These are phyloP conservation scores for Lanius ludovicianus DNA, from an alignment of 2,113 vertebrate species.

Conservation along the genomic window DNA sequence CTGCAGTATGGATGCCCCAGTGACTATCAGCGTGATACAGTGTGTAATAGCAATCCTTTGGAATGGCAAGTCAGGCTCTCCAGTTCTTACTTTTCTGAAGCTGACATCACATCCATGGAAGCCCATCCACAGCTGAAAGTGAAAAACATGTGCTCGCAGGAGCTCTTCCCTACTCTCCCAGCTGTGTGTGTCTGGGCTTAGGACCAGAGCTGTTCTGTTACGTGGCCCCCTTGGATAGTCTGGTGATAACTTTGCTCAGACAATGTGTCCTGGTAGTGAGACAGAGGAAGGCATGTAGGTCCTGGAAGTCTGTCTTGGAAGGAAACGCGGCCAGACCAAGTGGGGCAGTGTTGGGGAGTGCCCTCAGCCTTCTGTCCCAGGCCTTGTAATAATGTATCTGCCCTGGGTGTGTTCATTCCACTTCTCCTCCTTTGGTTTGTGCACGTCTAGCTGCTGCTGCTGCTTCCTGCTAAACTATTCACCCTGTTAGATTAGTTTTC, in stretches of 20 bases:
- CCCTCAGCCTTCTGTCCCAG: neutral
- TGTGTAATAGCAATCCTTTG: neutral
- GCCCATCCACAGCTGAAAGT: neutral
- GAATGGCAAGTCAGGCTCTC: rapidly evolving
- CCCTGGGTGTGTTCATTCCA: neutral
- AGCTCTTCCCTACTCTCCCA: neutral
- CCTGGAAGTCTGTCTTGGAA: neutral
- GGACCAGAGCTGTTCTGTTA: neutral
- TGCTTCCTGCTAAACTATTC: neutral
- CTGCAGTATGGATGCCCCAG: neutral
- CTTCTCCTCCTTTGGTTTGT: neutral
- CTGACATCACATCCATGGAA: neutral
- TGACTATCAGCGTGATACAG: neutral
- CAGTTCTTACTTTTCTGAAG: neutral
- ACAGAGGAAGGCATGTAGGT: neutral
- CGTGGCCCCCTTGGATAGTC: neutral
- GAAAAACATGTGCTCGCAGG: rapidly evolving
- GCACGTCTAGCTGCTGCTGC: neutral
- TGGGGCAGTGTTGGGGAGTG: neutral
- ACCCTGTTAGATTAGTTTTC: neutral
- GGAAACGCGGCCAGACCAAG: neutral
- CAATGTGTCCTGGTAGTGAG: neutral
- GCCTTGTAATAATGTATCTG: neutral
- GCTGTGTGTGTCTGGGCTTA: neutral
- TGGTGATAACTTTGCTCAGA: neutral